These are phyloP conservation scores for Ptilorrhoa leucosticta DNA, from an alignment of 2,113 vertebrate species.

Conservation along the genomic window DNA sequence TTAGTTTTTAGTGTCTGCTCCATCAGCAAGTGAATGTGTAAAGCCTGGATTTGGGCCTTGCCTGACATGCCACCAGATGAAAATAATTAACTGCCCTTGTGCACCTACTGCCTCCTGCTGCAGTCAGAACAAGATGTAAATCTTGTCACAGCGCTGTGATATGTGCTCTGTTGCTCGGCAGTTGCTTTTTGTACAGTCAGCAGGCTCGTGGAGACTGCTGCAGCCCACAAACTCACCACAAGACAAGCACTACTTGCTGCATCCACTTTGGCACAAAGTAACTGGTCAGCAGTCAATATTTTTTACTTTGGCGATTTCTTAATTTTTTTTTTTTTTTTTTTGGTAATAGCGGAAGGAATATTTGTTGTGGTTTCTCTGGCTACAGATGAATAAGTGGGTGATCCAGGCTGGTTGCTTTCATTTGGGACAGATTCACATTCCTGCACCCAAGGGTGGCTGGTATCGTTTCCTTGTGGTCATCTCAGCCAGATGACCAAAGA, in stretches of 20 bases:
- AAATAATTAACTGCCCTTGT: neutral
- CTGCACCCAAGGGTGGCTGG: neutral
- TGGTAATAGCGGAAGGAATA: neutral
- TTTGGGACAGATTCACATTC: neutral
- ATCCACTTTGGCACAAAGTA: neutral
- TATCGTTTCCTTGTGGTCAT: neutral
- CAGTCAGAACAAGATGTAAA: neutral
- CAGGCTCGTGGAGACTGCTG: neutral
- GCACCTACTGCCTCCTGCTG: neutral
- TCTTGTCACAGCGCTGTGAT: neutral
- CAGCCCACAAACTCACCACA: neutral
- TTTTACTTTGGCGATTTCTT: neutral
- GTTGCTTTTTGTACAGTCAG: neutral
- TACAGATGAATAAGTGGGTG: neutral
- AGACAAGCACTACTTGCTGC: neutral
- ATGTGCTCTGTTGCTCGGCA: rapidly evolving
- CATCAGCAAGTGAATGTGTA: neutral
- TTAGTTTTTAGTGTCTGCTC: neutral
- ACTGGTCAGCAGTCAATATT: neutral
- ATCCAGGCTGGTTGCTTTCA: neutral
- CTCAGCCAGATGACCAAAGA: neutral
- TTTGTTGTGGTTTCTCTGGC: neutral
- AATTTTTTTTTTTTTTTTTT: no score
- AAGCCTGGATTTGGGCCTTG: neutral
- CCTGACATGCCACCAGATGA: neutral